phyloP scores from a whole-genome alignment of 2,113 vertebrate species.

The Crotalus horridus region DNA sequence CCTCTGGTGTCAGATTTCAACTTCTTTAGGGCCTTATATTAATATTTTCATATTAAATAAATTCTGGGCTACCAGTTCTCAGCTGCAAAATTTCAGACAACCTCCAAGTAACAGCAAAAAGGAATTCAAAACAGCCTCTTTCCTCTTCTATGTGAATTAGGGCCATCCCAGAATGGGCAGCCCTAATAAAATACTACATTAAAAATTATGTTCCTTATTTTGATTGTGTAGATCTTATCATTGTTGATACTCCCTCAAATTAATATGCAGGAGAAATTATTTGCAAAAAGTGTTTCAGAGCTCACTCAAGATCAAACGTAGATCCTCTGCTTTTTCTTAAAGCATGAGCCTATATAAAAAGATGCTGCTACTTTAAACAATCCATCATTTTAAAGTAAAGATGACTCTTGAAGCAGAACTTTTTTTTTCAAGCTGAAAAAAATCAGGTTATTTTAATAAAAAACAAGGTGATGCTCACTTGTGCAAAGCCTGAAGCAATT shows the following conservation, averaged over 20 bases:
- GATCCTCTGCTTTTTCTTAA: neutral
- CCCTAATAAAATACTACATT: neutral
- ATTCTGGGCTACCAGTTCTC: neutral
- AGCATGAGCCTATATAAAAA: neutral
- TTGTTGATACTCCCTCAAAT: neutral
- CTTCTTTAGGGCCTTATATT: neutral
- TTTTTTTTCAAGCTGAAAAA: neutral
- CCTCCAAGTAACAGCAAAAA: neutral
- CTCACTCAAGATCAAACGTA: neutral
- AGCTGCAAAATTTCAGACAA: neutral
- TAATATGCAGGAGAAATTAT: neutral
- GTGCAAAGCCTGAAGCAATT: neutral
- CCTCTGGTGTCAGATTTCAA: slow-evolving; percentile 1
- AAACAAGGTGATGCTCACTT: neutral
- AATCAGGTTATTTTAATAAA: neutral
- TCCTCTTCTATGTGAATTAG: neutral
- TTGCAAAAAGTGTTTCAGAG: neutral
- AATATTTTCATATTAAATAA: slow-evolving; percentile 30
- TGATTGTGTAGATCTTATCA: neutral
- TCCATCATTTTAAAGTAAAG: neutral
- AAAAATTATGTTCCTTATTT: neutral
- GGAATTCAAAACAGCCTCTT: neutral
- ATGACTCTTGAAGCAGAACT: neutral
- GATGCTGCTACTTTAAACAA: neutral
- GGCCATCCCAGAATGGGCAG: too few species aligned